These are phyloP conservation scores for Lepus townsendii DNA, from an alignment of 2,797 vertebrate species.

Conservation along the genomic window DNA sequence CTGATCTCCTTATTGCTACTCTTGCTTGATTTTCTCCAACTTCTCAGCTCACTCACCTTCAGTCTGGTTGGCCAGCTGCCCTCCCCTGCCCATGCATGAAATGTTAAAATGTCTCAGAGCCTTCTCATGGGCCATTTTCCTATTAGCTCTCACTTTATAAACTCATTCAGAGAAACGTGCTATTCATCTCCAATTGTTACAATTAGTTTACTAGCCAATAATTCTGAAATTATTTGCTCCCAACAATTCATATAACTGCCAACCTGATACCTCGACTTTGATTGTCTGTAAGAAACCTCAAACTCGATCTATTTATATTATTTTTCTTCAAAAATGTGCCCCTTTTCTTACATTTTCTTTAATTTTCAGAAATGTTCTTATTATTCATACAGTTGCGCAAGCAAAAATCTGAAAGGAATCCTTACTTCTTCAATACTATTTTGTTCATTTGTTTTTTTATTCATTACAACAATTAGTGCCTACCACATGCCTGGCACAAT, in stretches of 20 bases:
- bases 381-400: background rate
- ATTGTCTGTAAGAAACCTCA: background rate
- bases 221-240: constrained; percentile 35
- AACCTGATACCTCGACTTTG: background rate
- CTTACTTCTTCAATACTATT: background rate
- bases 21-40: background rate
- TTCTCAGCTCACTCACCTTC: background rate
- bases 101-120: background rate
- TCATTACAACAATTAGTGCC: background rate
- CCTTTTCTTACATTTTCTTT: background rate
- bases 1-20: background rate
- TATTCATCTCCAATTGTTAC: background rate
- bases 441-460: background rate
- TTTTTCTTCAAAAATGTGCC: constrained; percentile 41
- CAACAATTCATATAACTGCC: background rate
- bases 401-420: background rate
- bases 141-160: constrained; percentile 33
- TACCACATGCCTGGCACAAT: background rate
- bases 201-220: constrained; percentile 20
- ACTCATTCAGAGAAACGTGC: background rate
- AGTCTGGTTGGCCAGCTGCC: background rate
- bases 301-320: background rate
- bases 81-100: background rate
- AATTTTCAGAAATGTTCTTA: constrained; percentile 12
- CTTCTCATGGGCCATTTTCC: background rate